These are phyloP conservation scores for Delia radicum DNA, from an alignment of 1,140 invertebrate genomes.

Conservation along the genomic window DNA sequence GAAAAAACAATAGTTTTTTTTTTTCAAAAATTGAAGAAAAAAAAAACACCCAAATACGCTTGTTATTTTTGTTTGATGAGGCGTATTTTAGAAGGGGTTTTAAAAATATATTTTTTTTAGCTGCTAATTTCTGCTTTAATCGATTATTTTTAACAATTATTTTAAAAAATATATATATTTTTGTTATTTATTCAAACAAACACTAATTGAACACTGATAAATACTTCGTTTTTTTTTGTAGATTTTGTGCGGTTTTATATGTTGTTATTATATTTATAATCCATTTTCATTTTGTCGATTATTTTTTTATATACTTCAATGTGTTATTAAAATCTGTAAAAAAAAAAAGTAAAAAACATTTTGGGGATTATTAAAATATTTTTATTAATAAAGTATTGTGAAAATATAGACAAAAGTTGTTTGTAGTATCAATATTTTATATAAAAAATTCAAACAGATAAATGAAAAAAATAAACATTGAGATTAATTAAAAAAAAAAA, in stretches of 20 bases:
- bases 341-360: not conserved
- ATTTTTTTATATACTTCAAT: not conserved
- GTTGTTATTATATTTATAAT: not conserved
- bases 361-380: no score
- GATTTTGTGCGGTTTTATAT: not conserved
- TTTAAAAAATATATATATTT: no score
- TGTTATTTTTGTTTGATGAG: not conserved
- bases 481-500: no score
- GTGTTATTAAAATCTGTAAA: not conserved
- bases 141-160: not conserved
- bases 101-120: not conserved
- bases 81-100: not conserved
- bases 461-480: no score
- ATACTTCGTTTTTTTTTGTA: not conserved
- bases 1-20: no score
- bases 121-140: no score
- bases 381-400: no score
- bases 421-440: no score
- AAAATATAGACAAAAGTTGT: no score
- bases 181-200: not conserved
- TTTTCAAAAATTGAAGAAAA: not conserved
- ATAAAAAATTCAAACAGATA: no score
- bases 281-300: conserved; percentile 30
- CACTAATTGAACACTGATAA: not conserved
- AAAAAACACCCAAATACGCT: no score